Evolutionary conservation across 2,113 vertebrate genomes (phyloP).

Genomic region (Ariopsis seemanni): DNA sequence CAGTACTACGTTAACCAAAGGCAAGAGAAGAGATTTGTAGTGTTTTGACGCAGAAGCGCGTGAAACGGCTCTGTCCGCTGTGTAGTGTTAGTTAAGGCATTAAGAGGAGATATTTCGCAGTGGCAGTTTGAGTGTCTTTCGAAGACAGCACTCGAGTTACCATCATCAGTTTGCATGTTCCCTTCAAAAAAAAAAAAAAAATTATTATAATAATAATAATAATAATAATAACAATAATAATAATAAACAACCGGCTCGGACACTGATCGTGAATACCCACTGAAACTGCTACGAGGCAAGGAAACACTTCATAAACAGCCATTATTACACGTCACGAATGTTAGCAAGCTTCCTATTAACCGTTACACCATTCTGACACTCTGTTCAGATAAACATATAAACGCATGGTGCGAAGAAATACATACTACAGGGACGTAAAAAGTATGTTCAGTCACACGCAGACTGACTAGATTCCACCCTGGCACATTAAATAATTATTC

Average conservation of each 20-base stretch:
- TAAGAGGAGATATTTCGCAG: constrained; percentile 61
- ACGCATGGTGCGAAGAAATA: not conserved
- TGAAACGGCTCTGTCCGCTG: constrained; percentile 36
- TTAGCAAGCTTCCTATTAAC: constrained; percentile 53
- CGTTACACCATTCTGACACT: constrained; percentile 52
- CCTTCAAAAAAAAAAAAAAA: not conserved
- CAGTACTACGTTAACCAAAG: constrained; percentile 22
- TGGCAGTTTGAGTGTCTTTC: constrained; percentile 33
- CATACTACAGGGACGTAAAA: constrained; percentile 16
- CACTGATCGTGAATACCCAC: constrained; percentile 4
- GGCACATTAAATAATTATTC: constrained; percentile 41
- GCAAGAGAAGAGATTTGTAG: constrained; percentile 36
- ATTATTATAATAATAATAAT: not conserved
- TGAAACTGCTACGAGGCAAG: not conserved
- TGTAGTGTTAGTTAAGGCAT: constrained; percentile 74
- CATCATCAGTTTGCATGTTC: constrained; percentile 30
- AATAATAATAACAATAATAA: not conserved
- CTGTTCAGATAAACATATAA: constrained; percentile 67
- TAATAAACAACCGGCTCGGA: not conserved
- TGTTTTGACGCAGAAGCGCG: constrained; percentile 43
- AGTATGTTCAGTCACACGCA: not conserved
- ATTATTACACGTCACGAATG: constrained; percentile 22
- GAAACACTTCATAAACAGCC: constrained; percentile 6
- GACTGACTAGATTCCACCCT: constrained; percentile 21
- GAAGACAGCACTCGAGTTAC: constrained; percentile 11